Percentiles rank a stretch among this genome's conserved stretches.
Evolutionary conservation across 1,140 invertebrate species (phyloP).

Genomic region (Cyclargus thomasi): DNA sequence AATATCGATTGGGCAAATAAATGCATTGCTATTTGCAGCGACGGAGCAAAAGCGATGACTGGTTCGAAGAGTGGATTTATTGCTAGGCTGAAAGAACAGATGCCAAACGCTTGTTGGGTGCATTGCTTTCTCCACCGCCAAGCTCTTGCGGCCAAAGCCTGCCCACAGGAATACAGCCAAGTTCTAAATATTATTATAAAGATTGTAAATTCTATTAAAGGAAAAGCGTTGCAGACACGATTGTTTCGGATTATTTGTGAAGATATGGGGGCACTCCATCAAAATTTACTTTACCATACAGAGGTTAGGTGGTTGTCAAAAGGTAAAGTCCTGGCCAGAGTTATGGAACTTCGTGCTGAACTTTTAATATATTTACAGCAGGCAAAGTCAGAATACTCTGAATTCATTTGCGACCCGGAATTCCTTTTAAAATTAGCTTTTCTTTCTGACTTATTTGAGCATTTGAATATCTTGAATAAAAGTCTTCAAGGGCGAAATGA

Average conservation of each 20-base stretch:
- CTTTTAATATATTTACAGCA: conserved; percentile 24
- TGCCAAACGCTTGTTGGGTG: conserved; percentile 36
- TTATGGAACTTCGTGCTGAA: conserved; percentile 26
- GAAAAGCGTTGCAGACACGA: conserved; percentile 34
- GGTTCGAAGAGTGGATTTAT: conserved; percentile 36
- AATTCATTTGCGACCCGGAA: too few species aligned
- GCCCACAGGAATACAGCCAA: conserved; percentile 26
- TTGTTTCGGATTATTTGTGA: conserved; percentile 38
- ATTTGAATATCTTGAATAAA: too few species aligned
- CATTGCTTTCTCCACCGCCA: conserved; percentile 44
- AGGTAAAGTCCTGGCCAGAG: conserved; percentile 26
- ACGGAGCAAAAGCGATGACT: conserved; percentile 49
- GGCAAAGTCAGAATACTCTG: too few species aligned
- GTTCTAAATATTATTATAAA: conserved; percentile 33
- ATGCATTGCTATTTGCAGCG: conserved; percentile 44
- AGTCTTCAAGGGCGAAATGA: too few species aligned
- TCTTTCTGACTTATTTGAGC: too few species aligned
- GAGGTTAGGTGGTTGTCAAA: conserved; percentile 29
- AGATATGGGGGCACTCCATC: conserved; percentile 35
- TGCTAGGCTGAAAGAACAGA: conserved; percentile 35
- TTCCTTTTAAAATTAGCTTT: too few species aligned
- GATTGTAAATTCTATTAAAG: conserved; percentile 38
- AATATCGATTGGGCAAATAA: conserved; percentile 35
- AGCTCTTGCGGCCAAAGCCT: conserved; percentile 32
- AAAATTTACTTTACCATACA: conserved; percentile 31